Evolutionary conservation across 2,797 vertebrate species (phyloP).

Genomic region (Picus viridis): DNA sequence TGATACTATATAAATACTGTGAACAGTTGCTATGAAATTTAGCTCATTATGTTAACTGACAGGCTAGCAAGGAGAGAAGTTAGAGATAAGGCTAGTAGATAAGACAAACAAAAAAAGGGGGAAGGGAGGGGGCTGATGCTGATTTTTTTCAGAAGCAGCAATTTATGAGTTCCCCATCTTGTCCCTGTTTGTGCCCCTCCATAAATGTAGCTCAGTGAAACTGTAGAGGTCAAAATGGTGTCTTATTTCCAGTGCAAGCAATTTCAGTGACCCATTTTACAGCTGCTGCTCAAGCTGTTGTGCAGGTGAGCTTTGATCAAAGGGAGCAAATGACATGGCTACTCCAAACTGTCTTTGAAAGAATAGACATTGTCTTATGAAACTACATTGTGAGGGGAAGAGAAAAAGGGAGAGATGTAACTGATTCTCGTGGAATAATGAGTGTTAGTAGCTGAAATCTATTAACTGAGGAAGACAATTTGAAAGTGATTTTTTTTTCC

Average conservation of each 20-base stretch:
- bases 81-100: background rate
- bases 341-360: constrained; percentile 20
- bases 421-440: constrained; percentile 2
- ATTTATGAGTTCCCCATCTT: background rate
- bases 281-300: constrained; percentile 53
- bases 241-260: constrained; percentile 23
- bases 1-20: background rate
- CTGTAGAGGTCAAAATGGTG: background rate
- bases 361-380: constrained; percentile 30
- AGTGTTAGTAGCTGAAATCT: background rate
- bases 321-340: background rate
- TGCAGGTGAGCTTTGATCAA: constrained; percentile 52
- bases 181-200: background rate
- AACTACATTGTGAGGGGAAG: background rate
- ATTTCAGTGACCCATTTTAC: constrained; percentile 26
- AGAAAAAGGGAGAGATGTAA: background rate
- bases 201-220: background rate
- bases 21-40: background rate
- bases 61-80: background rate
- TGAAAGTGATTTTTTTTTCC: background rate
- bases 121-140: rapidly evolving
- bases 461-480: background rate
- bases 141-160: background rate
- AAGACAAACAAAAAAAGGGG: background rate
- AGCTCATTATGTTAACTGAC: background rate